Conservation (phyloP, 2,888 invertebrate species). For the Sminthurides aquaticus region DNA sequence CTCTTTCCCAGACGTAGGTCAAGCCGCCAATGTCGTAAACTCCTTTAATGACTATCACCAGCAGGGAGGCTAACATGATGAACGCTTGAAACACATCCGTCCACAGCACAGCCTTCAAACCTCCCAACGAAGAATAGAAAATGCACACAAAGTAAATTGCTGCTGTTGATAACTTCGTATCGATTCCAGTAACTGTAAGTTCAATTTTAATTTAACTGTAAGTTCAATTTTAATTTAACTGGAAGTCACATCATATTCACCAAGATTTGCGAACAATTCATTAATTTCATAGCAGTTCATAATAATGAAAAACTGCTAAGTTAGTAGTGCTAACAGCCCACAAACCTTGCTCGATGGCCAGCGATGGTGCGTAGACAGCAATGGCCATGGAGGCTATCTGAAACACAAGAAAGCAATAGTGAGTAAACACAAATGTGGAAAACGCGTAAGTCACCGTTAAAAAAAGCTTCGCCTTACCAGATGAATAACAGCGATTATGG, state of each 20-base stretch:
- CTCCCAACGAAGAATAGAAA: conserved; percentile 80
- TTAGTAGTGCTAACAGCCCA: conserved; percentile 49
- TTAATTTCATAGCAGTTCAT: conserved; percentile 11
- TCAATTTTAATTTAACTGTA: too few species aligned
- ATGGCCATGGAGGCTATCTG: conserved; percentile 54
- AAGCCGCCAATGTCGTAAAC: conserved; percentile 60
- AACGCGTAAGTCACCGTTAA: conserved; percentile 1
- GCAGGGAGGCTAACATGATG: conserved; percentile 64
- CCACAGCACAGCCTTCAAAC: conserved; percentile 72
- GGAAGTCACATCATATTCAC: too few species aligned
- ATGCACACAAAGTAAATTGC: conserved; percentile 80
- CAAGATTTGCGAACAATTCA: conserved; percentile 3
- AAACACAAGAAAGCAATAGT: neutral
- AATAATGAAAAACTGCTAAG: conserved; percentile 11
- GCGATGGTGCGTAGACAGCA: conserved; percentile 78
- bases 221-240: neutral
- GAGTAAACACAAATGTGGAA: neutral
- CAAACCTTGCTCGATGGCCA: conserved; percentile 73
- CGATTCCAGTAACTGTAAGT: conserved; percentile 70
- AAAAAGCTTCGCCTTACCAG: conserved; percentile 46
- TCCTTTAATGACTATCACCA: conserved; percentile 60
- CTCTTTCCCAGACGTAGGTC: conserved; percentile 56
- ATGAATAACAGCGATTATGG: conserved; percentile 46
- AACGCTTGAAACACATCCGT: conserved; percentile 68
- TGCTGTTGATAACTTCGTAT: conserved; percentile 68